Conservation (phyloP, 1,140 invertebrate species). For the Helicoverpa armigera region DNA sequence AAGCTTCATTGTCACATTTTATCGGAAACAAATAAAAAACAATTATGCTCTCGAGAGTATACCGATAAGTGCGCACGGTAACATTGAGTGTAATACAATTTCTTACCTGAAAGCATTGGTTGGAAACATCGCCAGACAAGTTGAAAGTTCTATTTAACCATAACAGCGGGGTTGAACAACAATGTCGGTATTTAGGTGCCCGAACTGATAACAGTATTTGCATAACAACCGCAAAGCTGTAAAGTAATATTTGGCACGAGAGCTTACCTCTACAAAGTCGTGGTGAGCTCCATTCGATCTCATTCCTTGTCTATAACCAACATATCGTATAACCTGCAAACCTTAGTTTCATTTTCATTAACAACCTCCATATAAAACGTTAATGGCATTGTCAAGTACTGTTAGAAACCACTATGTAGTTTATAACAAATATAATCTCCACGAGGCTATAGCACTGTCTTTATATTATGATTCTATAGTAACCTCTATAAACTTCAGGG, state of each 20-base stretch:
- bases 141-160: constrained; percentile 35
- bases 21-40: constrained; percentile 19
- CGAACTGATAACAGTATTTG: constrained; percentile 49
- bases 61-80: constrained; percentile 11
- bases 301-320: not conserved
- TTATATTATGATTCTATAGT: constrained; percentile 34
- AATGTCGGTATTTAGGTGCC: constrained; percentile 47
- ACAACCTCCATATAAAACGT: constrained; percentile 1
- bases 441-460: constrained; percentile 21
- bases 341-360: constrained; percentile 37
- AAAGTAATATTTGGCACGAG: constrained; percentile 54
- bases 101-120: constrained; percentile 15
- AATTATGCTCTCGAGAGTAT: not conserved
- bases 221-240: constrained; percentile 53
- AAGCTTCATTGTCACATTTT: constrained; percentile 7
- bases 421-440: constrained; percentile 29
- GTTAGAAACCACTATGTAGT: constrained; percentile 22
- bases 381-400: constrained; percentile 17
- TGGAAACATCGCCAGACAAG: not conserved
- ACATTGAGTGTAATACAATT: constrained; percentile 28
- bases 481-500: constrained; percentile 41
- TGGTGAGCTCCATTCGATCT: constrained; percentile 22
- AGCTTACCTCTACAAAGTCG: constrained; percentile 48
- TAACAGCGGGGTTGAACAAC: constrained; percentile 22
- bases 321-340: constrained; percentile 5